Evolutionary conservation across 2,113 vertebrate genomes (phyloP).

Genomic region (Boleophthalmus pectinirostris): DNA sequence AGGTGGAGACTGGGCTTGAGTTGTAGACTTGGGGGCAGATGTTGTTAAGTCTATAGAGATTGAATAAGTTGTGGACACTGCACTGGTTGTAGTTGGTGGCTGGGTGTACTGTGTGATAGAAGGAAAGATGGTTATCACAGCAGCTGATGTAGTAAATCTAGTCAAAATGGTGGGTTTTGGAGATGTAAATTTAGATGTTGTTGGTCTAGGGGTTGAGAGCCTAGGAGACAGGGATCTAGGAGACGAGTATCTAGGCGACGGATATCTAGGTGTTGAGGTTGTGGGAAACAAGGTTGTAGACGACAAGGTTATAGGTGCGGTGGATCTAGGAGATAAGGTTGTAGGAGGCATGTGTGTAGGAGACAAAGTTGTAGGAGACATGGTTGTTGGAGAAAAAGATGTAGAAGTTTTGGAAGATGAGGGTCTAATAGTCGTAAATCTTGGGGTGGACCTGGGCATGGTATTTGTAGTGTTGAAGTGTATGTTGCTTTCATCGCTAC

Average conservation of each 20-base stretch:
- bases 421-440: constrained; percentile 6
- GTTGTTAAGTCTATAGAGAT: constrained; percentile 12
- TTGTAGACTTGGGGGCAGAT: constrained; percentile 12
- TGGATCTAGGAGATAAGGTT: no score
- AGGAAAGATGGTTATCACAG: constrained; percentile 14
- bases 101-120: constrained; percentile 10
- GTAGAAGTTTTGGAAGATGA: neutral
- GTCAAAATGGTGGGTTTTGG: constrained; percentile 28
- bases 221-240: neutral
- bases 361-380: neutral
- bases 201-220: neutral
- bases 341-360: neutral
- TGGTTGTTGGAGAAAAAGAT: neutral
- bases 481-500: constrained; percentile 69
- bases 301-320: no score
- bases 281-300: neutral
- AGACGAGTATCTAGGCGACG: neutral
- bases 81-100: constrained; percentile 14
- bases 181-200: constrained; percentile 21
- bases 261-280: neutral
- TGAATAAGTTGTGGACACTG: constrained; percentile 14
- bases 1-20: constrained; percentile 32
- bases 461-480: constrained; percentile 14
- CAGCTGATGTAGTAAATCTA: constrained; percentile 18
- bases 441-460: constrained; percentile 5